Conservation (phyloP, 2,888 invertebrate species). For the Luffia ferchaultella region DNA sequence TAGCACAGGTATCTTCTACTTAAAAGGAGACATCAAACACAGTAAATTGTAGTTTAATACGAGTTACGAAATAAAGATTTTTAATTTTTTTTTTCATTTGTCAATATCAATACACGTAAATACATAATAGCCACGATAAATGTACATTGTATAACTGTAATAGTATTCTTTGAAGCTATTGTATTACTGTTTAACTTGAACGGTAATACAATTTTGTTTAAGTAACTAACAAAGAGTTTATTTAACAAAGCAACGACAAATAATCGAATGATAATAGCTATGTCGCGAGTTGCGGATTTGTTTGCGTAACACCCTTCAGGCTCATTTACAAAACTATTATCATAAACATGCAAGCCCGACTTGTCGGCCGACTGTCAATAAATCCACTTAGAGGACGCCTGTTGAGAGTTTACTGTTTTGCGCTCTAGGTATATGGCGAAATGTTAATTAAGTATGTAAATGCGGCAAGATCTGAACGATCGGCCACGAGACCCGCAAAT, state of each 20-base stretch:
- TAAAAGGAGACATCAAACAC: too few relatives aligned
- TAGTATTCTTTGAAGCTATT: too few relatives aligned
- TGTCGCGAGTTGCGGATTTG: not conserved
- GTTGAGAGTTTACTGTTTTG: slow-evolving; percentile 24
- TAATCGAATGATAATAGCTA: not conserved
- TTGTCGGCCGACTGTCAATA: slow-evolving; percentile 31
- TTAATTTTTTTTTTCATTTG: too few relatives aligned
- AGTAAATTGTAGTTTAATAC: too few relatives aligned
- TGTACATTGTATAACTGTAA: too few relatives aligned
- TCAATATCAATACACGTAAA: too few relatives aligned
- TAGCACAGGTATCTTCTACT: too few relatives aligned
- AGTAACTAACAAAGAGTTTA: not conserved
- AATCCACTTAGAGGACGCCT: slow-evolving; percentile 32
- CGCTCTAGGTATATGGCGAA: slow-evolving; percentile 26
- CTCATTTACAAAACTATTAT: slow-evolving; percentile 42
- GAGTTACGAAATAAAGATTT: too few relatives aligned
- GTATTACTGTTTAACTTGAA: too few relatives aligned
- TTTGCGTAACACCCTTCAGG: slow-evolving; percentile 7
- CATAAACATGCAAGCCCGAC: slow-evolving; percentile 23
- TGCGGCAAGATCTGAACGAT: slow-evolving; percentile 38
- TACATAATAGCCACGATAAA: too few relatives aligned
- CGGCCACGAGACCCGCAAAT: slow-evolving; percentile 38
- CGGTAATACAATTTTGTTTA: too few relatives aligned
- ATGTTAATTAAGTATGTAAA: slow-evolving; percentile 46
- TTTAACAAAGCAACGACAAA: not conserved